phyloP scores from a whole-genome alignment of 2,888 invertebrate genomes.

The Platynereis dumerilii region DNA sequence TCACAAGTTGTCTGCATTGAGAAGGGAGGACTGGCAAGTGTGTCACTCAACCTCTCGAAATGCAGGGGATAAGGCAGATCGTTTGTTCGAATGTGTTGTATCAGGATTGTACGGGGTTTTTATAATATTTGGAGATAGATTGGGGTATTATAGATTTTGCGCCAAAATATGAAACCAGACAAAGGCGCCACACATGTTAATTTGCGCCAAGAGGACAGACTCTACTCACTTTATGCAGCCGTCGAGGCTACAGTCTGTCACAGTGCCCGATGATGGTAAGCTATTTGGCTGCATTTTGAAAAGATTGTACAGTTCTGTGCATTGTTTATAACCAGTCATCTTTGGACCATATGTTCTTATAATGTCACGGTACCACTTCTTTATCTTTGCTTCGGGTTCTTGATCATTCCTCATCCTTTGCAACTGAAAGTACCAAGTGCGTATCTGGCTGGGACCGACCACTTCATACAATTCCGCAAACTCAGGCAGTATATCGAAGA shows the following conservation, averaged over 20 bases:
- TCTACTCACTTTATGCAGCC: slow-evolving; percentile 7
- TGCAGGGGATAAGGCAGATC: no score
- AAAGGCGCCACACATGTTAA: no score
- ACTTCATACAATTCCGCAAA: slow-evolving; percentile 11
- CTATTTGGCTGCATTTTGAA: neutral
- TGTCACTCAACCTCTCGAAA: no score
- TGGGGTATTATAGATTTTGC: no score
- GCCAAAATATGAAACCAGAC: no score
- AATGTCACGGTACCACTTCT: slow-evolving; percentile 16
- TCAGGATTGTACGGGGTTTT: no score
- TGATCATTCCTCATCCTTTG: neutral
- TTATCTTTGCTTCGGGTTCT: slow-evolving; percentile 8
- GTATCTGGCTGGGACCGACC: slow-evolving; percentile 10
- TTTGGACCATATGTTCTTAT: slow-evolving; percentile 17
- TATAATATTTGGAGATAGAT: no score
- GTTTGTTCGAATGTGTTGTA: no score
- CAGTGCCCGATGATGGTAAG: neutral
- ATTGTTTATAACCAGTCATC: slow-evolving; percentile 20
- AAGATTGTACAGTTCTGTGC: slow-evolving; percentile 15
- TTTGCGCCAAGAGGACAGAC: no score
- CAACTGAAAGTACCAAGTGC: slow-evolving; percentile 10
- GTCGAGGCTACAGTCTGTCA: neutral
- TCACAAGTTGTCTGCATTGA: no score
- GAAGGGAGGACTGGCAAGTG: no score
- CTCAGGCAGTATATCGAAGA: slow-evolving; percentile 15